These are phyloP conservation scores for Lipotes vexillifer DNA, from an alignment of 2,113 vertebrate species.

Conservation along the genomic window DNA sequence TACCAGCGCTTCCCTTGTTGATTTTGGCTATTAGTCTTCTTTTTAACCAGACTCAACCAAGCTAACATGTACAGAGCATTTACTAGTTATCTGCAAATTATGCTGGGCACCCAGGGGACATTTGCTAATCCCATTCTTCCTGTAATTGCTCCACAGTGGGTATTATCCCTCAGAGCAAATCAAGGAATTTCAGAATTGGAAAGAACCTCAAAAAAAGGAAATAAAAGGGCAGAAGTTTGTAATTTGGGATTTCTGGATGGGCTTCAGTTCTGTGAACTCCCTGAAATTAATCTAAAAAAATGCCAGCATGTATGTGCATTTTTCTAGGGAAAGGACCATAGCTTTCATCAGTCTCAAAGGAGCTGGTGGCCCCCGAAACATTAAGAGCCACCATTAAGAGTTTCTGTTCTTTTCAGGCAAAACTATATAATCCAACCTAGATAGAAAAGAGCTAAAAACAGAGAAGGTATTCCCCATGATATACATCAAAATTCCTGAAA, in stretches of 20 bases:
- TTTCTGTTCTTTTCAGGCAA: slow-evolving; percentile 15
- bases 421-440: background rate
- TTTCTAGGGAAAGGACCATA: background rate
- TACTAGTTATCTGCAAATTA: background rate
- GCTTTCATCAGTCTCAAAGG: background rate
- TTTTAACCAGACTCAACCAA: background rate
- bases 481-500: background rate
- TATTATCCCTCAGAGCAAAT: background rate
- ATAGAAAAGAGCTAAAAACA: slow-evolving; percentile 9
- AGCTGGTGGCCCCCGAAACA: background rate
- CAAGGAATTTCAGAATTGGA: background rate
- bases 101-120: background rate
- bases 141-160: background rate
- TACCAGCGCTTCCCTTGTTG: background rate
- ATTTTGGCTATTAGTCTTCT: background rate
- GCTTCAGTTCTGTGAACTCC: background rate
- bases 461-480: background rate
- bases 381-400: background rate
- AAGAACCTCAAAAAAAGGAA: background rate
- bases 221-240: background rate
- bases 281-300: slow-evolving; percentile 40
- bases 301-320: background rate
- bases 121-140: background rate
- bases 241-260: background rate
- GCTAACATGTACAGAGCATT: background rate